Conservation (phyloP, 1,140 invertebrate species). For the Achatina immaculata region DNA sequence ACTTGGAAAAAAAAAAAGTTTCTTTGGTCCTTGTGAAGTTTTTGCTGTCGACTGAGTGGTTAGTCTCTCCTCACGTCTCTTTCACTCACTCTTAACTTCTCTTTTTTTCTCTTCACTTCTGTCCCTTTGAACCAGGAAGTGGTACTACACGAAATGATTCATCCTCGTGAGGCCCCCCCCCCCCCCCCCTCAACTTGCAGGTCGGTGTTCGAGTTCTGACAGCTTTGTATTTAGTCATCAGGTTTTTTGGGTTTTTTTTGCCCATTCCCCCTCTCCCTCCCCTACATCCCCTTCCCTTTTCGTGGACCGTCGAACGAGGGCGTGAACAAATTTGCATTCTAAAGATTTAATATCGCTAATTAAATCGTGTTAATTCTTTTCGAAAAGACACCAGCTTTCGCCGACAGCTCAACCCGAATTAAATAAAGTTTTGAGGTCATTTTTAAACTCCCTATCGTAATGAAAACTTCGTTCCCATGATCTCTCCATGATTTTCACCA, state of each 20-base stretch:
- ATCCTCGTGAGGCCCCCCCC: too few relatives aligned
- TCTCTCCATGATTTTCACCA: background rate
- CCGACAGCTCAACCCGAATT: background rate
- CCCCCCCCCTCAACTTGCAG: background rate
- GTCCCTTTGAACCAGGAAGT: too few relatives aligned
- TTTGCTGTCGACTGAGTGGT: too few relatives aligned
- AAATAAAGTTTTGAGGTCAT: slow-evolving; percentile 4
- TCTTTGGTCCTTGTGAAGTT: too few relatives aligned
- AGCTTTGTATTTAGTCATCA: background rate
- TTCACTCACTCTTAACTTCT: too few relatives aligned
- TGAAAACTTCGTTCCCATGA: background rate
- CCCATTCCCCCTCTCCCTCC: background rate
- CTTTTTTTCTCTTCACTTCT: too few relatives aligned
- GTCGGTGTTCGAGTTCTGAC: background rate
- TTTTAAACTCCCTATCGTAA: background rate
- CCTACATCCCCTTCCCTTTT: too few relatives aligned
- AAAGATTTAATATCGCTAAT: slow-evolving; percentile 2
- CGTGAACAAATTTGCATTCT: background rate
- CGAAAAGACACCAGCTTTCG: background rate
- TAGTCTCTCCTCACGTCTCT: too few relatives aligned
- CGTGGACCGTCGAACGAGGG: too few relatives aligned
- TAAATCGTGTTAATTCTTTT: background rate
- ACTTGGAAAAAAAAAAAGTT: too few relatives aligned
- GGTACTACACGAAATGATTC: too few relatives aligned
- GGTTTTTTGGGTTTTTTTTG: background rate